Evolutionary conservation across 2,113 vertebrate species (phyloP).

Genomic region (Anhinga rufa): DNA sequence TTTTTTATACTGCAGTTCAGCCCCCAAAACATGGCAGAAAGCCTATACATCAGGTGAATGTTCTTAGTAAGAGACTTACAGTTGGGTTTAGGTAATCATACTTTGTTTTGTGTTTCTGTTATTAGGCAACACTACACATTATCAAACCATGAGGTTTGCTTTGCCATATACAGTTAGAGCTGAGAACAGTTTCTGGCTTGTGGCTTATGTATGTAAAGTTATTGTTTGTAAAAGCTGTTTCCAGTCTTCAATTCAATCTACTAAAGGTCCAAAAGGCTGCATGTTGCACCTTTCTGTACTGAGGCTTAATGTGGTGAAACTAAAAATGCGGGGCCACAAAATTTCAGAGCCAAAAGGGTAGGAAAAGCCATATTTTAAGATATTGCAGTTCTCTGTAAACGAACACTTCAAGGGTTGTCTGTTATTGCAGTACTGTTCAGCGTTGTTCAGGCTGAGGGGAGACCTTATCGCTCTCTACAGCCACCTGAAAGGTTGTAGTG

Average conservation of each 20-base stretch:
- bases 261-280: background rate
- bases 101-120: background rate
- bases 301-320: background rate
- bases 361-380: background rate
- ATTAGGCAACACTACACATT: background rate
- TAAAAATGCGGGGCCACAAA: background rate
- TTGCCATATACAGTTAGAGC: background rate
- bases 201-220: background rate
- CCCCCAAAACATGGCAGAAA: background rate
- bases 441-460: no score
- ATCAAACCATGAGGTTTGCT: background rate
- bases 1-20: background rate
- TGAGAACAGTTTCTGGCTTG: background rate
- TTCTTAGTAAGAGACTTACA: background rate
- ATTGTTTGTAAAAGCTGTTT: background rate
- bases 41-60: background rate
- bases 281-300: background rate
- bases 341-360: background rate
- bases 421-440: background rate
- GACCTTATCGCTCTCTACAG: no score
- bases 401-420: background rate
- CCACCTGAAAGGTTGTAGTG: no score
- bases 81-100: background rate
- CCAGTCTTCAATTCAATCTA: background rate
- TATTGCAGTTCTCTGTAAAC: background rate